These are phyloP conservation scores for Sialis fuliginosa DNA, from an alignment of 2,888 invertebrate genomes.

Conservation along the genomic window DNA sequence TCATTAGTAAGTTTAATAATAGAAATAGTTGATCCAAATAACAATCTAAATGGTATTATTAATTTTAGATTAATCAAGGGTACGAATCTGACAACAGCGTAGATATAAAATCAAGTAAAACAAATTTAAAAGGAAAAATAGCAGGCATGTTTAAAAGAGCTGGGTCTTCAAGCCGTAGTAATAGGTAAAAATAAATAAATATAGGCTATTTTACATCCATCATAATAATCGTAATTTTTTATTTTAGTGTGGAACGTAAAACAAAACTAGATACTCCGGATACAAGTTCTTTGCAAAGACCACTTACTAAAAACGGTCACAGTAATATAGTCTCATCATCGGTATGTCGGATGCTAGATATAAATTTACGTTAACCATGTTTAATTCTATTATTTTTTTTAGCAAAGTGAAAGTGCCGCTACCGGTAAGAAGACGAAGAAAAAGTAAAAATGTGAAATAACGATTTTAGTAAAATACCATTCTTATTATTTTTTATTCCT, in stretches of 20 bases:
- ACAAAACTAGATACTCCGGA: constrained; percentile 12
- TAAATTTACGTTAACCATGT: no score
- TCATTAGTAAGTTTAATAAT: neutral
- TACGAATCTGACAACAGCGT: constrained; percentile 56
- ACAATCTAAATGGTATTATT: constrained; percentile 3
- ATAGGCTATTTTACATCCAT: constrained; percentile 2
- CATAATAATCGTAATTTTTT: neutral
- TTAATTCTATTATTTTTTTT: no score
- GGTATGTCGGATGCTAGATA: no score
- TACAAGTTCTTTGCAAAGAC: constrained; percentile 28
- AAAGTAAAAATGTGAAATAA: no score
- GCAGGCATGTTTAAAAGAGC: constrained; percentile 69
- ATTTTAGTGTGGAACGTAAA: constrained; percentile 10
- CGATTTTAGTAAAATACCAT: no score
- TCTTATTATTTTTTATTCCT: no score
- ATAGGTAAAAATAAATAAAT: constrained; percentile 32
- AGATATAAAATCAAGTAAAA: constrained; percentile 42
- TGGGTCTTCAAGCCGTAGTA: constrained; percentile 43
- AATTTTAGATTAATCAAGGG: constrained; percentile 30
- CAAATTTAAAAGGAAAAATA: constrained; percentile 60
- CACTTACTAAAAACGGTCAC: constrained; percentile 22
- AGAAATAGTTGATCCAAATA: neutral
- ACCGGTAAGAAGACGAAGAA: no score
- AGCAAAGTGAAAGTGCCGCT: no score
- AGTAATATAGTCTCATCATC: neutral